Conservation (phyloP, 2,113 vertebrate genomes). For the Onychorhynchus coronatus region DNA sequence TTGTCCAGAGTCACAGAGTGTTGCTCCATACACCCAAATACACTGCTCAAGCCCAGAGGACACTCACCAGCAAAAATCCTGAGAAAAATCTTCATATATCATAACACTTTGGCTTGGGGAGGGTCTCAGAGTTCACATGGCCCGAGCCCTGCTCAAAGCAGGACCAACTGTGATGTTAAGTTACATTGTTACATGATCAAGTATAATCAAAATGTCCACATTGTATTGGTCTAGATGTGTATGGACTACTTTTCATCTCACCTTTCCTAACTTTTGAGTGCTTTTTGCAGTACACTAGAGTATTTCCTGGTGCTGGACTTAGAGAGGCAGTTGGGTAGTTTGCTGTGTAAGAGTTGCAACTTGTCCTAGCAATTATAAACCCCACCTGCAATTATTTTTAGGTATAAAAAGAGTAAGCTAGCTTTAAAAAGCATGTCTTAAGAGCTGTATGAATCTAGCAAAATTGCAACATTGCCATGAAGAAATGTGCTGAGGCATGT, state of each 20-base stretch:
- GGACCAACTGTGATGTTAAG: background rate
- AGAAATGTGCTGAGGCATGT: conserved; percentile 54
- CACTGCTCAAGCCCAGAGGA: background rate
- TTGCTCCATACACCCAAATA: background rate
- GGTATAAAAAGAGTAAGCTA: conserved; percentile 31
- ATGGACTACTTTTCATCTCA: background rate
- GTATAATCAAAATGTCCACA: background rate
- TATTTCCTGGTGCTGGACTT: background rate
- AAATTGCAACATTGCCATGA: conserved; percentile 34
- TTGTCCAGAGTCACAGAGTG: background rate
- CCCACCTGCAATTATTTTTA: conserved; percentile 60
- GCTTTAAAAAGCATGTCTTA: conserved; percentile 24
- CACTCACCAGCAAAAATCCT: background rate
- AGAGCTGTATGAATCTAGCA: background rate
- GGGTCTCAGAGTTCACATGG: background rate
- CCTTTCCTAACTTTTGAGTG: background rate
- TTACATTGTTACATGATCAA: background rate
- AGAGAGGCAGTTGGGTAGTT: background rate
- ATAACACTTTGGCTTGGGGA: background rate
- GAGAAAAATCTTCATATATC: background rate
- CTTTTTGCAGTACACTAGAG: background rate
- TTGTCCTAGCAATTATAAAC: conserved; percentile 41
- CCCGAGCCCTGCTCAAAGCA: background rate
- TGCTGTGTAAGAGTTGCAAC: conserved; percentile 15
- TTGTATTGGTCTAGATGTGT: background rate